phyloP scores from a whole-genome alignment of 2,888 invertebrate genomes.

The Diplolepis rosae region DNA sequence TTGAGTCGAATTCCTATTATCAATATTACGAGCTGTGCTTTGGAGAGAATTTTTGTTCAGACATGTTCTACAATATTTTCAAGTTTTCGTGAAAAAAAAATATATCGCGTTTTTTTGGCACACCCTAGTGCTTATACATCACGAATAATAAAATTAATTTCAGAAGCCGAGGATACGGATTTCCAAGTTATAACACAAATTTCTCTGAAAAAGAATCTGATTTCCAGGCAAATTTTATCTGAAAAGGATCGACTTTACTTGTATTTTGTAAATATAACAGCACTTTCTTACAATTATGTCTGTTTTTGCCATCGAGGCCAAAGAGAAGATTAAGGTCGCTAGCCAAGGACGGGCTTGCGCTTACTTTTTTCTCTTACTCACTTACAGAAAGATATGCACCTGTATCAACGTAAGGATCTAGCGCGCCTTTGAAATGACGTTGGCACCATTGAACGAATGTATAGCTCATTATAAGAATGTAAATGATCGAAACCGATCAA shows the following conservation, averaged over 20 bases:
- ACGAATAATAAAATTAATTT: no score
- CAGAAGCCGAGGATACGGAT: no score
- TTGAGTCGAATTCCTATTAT: no score
- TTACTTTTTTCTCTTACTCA: conserved; percentile 30
- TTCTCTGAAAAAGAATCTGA: neutral
- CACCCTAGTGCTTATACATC: no score
- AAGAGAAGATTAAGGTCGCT: conserved; percentile 58
- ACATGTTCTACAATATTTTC: no score
- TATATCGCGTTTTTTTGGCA: no score
- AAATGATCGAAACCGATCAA: conserved; percentile 61
- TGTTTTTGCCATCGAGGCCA: conserved; percentile 49
- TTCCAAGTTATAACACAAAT: no score
- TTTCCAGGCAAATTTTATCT: neutral
- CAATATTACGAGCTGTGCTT: no score
- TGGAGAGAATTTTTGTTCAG: no score
- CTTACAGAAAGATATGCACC: conserved; percentile 16
- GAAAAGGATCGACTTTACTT: no score
- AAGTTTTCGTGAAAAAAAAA: no score
- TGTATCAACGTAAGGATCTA: conserved; percentile 30
- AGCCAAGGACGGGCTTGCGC: conserved; percentile 53
- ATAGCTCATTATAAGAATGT: conserved; percentile 61
- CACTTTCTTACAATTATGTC: neutral
- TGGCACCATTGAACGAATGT: conserved; percentile 65
- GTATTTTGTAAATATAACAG: neutral
- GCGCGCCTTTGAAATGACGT: conserved; percentile 48